A percentile compares a stretch with the other conserved stretches of the same genome.
Evolutionary conservation across 1,140 invertebrate species (phyloP).

Genomic region (Sinonovacula constricta): DNA sequence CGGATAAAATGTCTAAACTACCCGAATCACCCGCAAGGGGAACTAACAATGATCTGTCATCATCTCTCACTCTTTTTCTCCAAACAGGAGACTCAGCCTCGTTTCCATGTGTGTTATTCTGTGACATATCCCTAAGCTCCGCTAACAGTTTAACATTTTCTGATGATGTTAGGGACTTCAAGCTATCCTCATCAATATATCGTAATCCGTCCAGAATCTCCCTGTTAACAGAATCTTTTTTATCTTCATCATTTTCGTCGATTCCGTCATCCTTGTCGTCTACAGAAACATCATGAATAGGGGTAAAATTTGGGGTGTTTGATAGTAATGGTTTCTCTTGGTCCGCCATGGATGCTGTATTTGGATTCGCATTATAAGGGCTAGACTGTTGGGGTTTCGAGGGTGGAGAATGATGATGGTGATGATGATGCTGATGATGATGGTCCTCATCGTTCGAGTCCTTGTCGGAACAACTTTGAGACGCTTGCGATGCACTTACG

Average conservation of each 20-base stretch:
- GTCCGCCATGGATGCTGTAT: too few species aligned
- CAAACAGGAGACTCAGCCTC: constrained; percentile 70
- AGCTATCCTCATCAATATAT: constrained; percentile 75
- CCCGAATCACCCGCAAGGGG: constrained; percentile 25
- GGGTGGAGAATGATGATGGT: background rate
- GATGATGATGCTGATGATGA: background rate
- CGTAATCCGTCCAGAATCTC: constrained; percentile 66
- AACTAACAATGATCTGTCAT: constrained; percentile 38
- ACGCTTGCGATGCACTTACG: constrained; percentile 43
- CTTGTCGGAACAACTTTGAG: constrained; percentile 16
- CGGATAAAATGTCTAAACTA: constrained; percentile 37
- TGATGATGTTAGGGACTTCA: constrained; percentile 77
- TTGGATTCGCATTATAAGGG: too few species aligned
- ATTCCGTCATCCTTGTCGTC: background rate
- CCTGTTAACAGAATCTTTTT: constrained; percentile 55
- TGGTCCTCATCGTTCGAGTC: constrained; percentile 39
- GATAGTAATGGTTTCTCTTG: background rate
- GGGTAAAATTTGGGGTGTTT: background rate
- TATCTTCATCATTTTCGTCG: constrained; percentile 1
- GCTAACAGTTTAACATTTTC: constrained; percentile 66
- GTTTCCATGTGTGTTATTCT: constrained; percentile 23
- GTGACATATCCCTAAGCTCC: constrained; percentile 45
- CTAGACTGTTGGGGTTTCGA: too few species aligned
- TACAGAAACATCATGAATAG: background rate
- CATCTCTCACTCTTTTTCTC: constrained; percentile 46